Evolutionary conservation across 2,888 invertebrate genomes (phyloP), one percentile per base, ranked within the genome.

Genomic region (Tenthredo livida): DNA sequence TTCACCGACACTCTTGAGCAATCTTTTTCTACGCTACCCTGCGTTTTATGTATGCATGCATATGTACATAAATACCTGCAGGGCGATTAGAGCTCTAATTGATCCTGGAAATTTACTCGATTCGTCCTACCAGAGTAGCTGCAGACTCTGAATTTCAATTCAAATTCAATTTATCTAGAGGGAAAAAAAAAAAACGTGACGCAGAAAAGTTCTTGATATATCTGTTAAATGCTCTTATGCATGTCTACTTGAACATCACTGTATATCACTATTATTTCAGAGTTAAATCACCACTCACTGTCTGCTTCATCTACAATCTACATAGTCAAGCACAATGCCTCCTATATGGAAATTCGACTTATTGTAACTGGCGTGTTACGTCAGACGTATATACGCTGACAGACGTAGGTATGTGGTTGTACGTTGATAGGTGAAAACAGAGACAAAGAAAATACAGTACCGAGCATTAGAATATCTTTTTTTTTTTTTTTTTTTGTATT

Each of bases 1-100:
- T 78, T 85, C 80, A 85, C 6, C 80, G 80, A 84, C 84, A 84
- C 67, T 47, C 67, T 29, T 33, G 21, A 33, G 70, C 70, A 65
- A 80, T 54, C 37, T 61, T 40, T 15, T 40, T n/a, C 0, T 50
- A 25, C 47, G 21, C 21, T 40, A 12, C 75, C 43, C 43, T 29
- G 47, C 17, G 9, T 29, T 25, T 73, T 17, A 43, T 43, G 73
- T 43, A 43, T n/a, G 21, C 43, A 73, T 73, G 21, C 2, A 33
- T 67, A 5, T 43, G 9, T 72, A 40, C n/a, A 2, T 72, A n/a
- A 12, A 40, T 40, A 43, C 17, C 5, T 43, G 72, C 43, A n/a
- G 72, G 40, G 0, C n/a, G 25, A 21, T 73, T 25, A 15, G 21
- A 25, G 21, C 43, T 25, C 33, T 73, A 73, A 73, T 73, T 73